These are phyloP conservation scores for Pseudorectes ferrugineus DNA, from an alignment of 2,113 vertebrate species.

Conservation along the genomic window DNA sequence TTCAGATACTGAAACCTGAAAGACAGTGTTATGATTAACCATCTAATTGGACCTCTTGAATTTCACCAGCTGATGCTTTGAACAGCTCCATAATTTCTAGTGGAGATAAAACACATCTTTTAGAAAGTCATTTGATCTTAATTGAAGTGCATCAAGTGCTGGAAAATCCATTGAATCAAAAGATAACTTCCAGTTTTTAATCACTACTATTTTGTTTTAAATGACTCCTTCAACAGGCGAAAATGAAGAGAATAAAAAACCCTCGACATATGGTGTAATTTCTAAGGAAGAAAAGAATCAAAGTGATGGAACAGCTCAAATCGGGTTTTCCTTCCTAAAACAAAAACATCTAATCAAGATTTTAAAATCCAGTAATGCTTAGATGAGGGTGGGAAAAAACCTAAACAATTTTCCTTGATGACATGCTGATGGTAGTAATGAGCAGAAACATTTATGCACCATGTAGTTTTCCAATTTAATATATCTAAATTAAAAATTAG, in stretches of 20 bases:
- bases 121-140: background rate
- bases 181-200: background rate
- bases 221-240: background rate
- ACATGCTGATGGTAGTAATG: background rate
- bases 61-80: background rate
- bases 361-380: background rate
- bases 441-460: background rate
- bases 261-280: background rate
- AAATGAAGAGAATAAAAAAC: background rate
- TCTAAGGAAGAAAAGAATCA: background rate
- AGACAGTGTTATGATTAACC: background rate
- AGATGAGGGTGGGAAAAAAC: background rate
- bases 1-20: background rate
- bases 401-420: background rate
- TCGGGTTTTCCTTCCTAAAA: background rate
- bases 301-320: background rate
- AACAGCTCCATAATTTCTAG: background rate
- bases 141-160: background rate
- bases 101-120: background rate
- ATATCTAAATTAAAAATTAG: background rate
- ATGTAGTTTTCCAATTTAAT: background rate
- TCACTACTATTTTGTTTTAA: background rate
- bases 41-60: background rate
- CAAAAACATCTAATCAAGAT: background rate
- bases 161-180: background rate